Evolutionary conservation across 30 jellyfish, hydroid and myxozoan genomes (phyloP), one percentile per base, ranked within the genome.

Genomic region (Aurelia aurita): DNA sequence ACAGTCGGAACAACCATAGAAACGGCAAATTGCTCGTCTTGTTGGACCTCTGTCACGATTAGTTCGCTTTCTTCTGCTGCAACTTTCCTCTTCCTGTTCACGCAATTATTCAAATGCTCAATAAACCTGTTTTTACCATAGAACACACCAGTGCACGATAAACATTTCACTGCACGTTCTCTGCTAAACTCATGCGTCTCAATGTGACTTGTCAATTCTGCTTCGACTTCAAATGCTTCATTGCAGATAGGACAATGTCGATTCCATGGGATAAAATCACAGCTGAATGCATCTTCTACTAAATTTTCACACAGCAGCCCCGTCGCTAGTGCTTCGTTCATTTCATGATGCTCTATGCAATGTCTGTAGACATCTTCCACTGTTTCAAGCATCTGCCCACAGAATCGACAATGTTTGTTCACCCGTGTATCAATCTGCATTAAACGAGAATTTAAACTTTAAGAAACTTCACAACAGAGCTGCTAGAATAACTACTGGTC

Each of bases 281-380:
- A 20, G 29, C 34, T 27, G 29, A 20, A n/a, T 2, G 84, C 47
- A 23, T 71, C 65, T 25, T 21, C 69, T 0, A 71, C 29, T 1
- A 47, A 21, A 47, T 47, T 46, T 25, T 71, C 84, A 14, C 64
- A 55, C 12, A 18, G 39, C 84, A n/a, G 34, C 12, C 21, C 43
- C 22, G 9, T 3, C 10, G 19, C 51, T 0, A 14, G 29, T 11
- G 31, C 29, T 16, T 34, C 58, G 43, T 68, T 34, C 58, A 68
- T 23, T 18, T 71, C 22, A n/a, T 46, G 84, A 43, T 71, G 68
- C 54, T 71, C 69, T 16, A 71, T 15, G 68, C 69, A 43, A 28
- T 71, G 84, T 70, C 51, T n/a, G 26, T 25, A 20, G 22, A 71
- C 34, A 20, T 71, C 84, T 26, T 71, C 84, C 15, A 71, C 84